Evolutionary conservation across 2,888 invertebrate genomes (phyloP).

Genomic region (Trichopria drosophilae): DNA sequence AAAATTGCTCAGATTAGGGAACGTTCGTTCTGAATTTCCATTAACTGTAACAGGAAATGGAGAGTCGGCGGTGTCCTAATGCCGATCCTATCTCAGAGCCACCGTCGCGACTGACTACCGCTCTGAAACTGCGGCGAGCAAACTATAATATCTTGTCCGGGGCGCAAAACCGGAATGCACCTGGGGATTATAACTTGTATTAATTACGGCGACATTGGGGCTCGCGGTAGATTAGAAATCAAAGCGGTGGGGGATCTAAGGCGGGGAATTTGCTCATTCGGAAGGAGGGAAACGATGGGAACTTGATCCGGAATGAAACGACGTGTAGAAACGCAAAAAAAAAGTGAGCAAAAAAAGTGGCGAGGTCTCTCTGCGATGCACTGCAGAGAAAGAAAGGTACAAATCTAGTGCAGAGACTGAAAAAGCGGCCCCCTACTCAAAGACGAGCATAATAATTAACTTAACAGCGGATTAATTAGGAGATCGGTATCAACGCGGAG

Average conservation of each 20-base stretch:
- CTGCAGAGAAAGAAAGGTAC: slow-evolving; percentile 3
- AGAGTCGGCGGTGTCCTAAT: slow-evolving; percentile 46
- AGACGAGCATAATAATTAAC: slow-evolving; percentile 30
- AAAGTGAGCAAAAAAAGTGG: not conserved
- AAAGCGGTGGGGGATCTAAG: slow-evolving; percentile 47
- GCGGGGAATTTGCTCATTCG: no score
- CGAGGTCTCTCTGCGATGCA: slow-evolving; percentile 16
- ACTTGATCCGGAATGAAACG: no score
- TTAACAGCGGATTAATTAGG: slow-evolving; percentile 32
- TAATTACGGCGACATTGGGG: slow-evolving; percentile 57
- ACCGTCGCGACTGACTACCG: slow-evolving; percentile 15
- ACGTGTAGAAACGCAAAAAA: no score
- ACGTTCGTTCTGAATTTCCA: slow-evolving; percentile 54
- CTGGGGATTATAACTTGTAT: slow-evolving; percentile 56
- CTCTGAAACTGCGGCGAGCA: not conserved
- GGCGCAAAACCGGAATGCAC: slow-evolving; percentile 55
- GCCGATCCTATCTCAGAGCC: slow-evolving; percentile 52
- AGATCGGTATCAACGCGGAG: slow-evolving; percentile 29
- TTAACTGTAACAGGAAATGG: slow-evolving; percentile 54
- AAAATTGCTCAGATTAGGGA: slow-evolving; percentile 53
- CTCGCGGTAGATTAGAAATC: slow-evolving; percentile 55
- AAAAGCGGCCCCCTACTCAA: slow-evolving; percentile 10
- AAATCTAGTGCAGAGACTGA: not conserved
- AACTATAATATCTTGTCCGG: slow-evolving; percentile 56
- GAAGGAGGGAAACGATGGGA: no score